Evolutionary conservation across 1,140 invertebrate genomes (phyloP).

Genomic region (Phortica variegata): DNA sequence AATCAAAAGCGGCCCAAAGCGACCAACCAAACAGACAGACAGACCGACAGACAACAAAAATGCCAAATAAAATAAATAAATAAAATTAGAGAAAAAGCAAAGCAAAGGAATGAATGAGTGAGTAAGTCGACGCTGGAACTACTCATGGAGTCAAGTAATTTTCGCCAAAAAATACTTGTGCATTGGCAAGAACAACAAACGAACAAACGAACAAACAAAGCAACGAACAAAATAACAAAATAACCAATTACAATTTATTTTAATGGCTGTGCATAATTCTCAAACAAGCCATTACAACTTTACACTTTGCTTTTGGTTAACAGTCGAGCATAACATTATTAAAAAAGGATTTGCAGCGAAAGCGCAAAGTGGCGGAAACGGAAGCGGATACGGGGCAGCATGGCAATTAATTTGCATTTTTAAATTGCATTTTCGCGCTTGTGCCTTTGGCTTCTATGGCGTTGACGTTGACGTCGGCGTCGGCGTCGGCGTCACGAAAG

Average conservation of each 20-base stretch:
- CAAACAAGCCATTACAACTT: slow-evolving; percentile 23
- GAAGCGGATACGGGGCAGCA: slow-evolving; percentile 40
- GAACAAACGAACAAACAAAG: slow-evolving; percentile 7
- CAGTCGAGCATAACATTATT: too few relatives aligned
- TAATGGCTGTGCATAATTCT: slow-evolving; percentile 40
- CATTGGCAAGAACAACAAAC: background rate
- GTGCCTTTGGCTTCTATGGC: background rate
- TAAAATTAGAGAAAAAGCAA: background rate
- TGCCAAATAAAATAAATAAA: background rate
- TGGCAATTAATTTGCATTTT: slow-evolving; percentile 57
- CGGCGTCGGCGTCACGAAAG: too few relatives aligned
- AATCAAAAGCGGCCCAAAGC: too few relatives aligned
- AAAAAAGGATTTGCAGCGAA: too few relatives aligned
- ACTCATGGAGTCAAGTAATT: too few relatives aligned
- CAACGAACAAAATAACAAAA: slow-evolving; percentile 20
- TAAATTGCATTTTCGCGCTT: slow-evolving; percentile 39
- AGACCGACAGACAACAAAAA: background rate
- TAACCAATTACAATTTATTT: slow-evolving; percentile 50
- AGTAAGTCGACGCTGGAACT: too few relatives aligned
- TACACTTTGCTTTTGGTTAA: slow-evolving; percentile 16
- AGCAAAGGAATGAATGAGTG: too few relatives aligned
- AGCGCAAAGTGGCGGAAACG: too few relatives aligned
- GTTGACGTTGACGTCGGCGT: too few relatives aligned
- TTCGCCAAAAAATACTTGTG: too few relatives aligned
- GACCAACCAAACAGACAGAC: background rate